phyloP scores from a whole-genome alignment of 2,888 invertebrate genomes.

The Molorchus minor region DNA sequence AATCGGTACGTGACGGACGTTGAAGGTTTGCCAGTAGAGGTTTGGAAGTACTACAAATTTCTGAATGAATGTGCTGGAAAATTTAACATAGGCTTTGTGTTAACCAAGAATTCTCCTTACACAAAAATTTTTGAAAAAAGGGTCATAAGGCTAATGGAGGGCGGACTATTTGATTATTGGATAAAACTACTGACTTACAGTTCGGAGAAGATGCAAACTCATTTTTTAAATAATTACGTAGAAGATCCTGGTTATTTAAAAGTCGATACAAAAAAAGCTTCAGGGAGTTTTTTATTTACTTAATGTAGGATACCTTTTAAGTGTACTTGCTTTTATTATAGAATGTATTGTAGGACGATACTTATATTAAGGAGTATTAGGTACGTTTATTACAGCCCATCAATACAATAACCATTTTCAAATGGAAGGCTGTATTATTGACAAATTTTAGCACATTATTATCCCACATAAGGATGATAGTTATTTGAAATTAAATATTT shows the following conservation, averaged over 20 bases:
- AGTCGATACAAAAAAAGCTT: constrained; percentile 36
- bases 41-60: constrained; percentile 35
- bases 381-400: no score
- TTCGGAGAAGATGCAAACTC: constrained; percentile 14
- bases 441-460: no score
- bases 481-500: no score
- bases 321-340: constrained; percentile 33
- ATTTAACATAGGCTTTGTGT: constrained; percentile 40
- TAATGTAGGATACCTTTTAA: constrained; percentile 30
- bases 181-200: constrained; percentile 10
- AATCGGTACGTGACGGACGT: constrained; percentile 45
- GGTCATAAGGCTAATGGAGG: constrained; percentile 37
- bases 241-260: constrained; percentile 15
- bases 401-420: no score
- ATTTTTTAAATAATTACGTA: constrained; percentile 32
- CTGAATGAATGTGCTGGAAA: constrained; percentile 43
- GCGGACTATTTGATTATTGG: constrained; percentile 42
- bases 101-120: constrained; percentile 45
- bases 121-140: constrained; percentile 35
- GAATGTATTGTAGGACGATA: constrained; percentile 27
- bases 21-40: constrained; percentile 35
- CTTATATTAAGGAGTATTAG: no score
- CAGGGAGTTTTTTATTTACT: constrained; percentile 37
- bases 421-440: no score
- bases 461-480: no score